phyloP scores from a whole-genome alignment of 2,797 vertebrate species.

The Hippocampus kuda region DNA sequence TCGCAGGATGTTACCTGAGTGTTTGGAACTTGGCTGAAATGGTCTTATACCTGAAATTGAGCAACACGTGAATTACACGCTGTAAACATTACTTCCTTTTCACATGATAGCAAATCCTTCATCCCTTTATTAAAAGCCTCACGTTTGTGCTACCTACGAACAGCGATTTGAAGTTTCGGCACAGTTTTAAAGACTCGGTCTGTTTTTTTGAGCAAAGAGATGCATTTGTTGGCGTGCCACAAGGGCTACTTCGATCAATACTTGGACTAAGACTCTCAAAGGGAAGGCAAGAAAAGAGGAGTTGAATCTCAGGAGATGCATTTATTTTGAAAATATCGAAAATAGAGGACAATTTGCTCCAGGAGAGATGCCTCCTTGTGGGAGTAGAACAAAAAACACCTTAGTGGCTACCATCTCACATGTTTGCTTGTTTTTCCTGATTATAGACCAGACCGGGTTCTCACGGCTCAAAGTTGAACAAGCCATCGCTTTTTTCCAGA shows the following conservation, averaged over 20 bases:
- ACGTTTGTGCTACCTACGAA: not conserved
- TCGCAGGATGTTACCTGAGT: constrained; percentile 45
- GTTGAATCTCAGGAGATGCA: constrained; percentile 1
- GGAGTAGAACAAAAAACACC: not conserved
- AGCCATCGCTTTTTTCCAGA: too few relatives aligned
- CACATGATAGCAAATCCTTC: not conserved
- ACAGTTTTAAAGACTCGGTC: not conserved
- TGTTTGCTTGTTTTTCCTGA: not conserved
- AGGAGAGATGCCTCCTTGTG: not conserved
- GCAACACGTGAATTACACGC: not conserved
- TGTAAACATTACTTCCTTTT: not conserved
- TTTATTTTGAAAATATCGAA: not conserved
- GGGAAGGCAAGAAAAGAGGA: not conserved
- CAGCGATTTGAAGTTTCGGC: not conserved
- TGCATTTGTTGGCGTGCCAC: not conserved
- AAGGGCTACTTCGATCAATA: not conserved
- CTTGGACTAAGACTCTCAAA: not conserved
- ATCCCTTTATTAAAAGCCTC: not conserved
- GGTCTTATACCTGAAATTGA: not conserved
- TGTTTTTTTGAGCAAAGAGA: not conserved
- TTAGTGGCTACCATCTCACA: not conserved
- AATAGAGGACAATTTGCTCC: not conserved
- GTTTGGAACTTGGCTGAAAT: constrained; percentile 46
- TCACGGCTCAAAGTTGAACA: not conserved
- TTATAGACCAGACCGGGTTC: not conserved